Conservation (phyloP, 2,888 invertebrate species). For the Drosophila birchii region DNA sequence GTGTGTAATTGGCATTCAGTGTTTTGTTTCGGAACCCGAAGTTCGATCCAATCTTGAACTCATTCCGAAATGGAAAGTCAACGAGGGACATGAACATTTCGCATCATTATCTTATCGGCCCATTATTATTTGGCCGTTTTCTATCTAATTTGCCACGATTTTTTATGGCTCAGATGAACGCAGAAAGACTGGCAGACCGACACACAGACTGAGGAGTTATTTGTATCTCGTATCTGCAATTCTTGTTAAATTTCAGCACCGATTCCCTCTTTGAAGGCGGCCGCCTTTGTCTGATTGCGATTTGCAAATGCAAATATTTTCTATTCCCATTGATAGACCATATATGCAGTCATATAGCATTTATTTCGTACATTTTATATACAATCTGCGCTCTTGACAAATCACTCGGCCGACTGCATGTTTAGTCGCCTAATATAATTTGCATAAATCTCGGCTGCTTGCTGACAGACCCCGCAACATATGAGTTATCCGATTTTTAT, state of each 20-base stretch:
- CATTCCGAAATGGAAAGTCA: constrained; percentile 74
- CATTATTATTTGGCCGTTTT: constrained; percentile 42
- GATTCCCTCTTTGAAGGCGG: constrained; percentile 65
- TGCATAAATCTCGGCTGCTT: constrained; percentile 59
- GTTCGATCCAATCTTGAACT: constrained; percentile 73
- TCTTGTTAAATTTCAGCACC: constrained; percentile 48
- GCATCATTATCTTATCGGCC: constrained; percentile 70
- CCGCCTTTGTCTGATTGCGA: constrained; percentile 48
- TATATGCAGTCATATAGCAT: constrained; percentile 12
- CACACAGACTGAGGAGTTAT: constrained; percentile 17
- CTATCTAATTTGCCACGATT: constrained; percentile 53
- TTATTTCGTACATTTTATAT: constrained; percentile 15
- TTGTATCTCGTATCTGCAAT: constrained; percentile 54
- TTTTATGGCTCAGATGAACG: constrained; percentile 61
- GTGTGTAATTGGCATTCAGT: constrained; percentile 72
- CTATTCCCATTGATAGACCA: constrained; percentile 24
- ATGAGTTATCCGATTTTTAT: constrained; percentile 77
- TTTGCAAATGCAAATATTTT: constrained; percentile 54
- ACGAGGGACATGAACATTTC: constrained; percentile 42
- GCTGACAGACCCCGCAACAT: constrained; percentile 65
- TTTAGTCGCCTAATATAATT: constrained; percentile 54
- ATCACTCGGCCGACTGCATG: constrained; percentile 29
- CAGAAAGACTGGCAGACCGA: constrained; percentile 6
- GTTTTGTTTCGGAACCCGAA: constrained; percentile 16
- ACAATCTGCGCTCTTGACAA: constrained; percentile 34